Conservation (phyloP, 2,113 vertebrate species). For the Antennarius striatus region DNA sequence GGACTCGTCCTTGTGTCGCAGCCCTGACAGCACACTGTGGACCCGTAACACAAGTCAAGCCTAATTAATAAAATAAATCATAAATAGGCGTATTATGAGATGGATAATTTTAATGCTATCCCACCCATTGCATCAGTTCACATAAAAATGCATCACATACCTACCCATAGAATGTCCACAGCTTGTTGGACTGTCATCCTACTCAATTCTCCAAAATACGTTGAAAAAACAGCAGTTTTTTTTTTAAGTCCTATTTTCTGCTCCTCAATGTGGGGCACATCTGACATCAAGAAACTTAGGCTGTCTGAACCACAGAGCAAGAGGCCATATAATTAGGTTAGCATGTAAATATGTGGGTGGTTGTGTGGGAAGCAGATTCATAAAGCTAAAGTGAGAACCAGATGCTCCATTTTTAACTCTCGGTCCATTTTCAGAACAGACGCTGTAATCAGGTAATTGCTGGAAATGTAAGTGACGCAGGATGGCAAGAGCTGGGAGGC, state of each 20-base stretch:
- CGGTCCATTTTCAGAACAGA: constrained; percentile 66
- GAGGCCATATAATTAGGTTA: constrained; percentile 79
- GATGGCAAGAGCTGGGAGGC: constrained; percentile 34
- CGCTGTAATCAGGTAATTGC: constrained; percentile 77
- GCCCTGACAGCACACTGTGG: constrained; percentile 94
- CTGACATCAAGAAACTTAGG: constrained; percentile 80
- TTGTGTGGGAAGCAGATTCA: constrained; percentile 72
- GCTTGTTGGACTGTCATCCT: constrained; percentile 28
- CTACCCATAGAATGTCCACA: constrained; percentile 60
- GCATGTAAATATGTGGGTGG: constrained; percentile 76
- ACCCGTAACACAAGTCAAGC: constrained; percentile 1
- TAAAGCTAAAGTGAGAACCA: constrained; percentile 73
- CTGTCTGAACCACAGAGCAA: constrained; percentile 76
- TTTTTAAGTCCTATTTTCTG: constrained; percentile 44
- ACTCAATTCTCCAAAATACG: constrained; percentile 20
- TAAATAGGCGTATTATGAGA: background rate
- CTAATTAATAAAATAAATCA: background rate
- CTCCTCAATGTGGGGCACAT: constrained; percentile 40
- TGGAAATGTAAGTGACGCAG: constrained; percentile 70
- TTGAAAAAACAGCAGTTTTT: too few relatives aligned
- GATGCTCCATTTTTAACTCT: constrained; percentile 79
- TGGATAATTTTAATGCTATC: background rate
- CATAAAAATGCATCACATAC: constrained; percentile 12
- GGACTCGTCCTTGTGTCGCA: constrained; percentile 89
- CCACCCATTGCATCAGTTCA: too few relatives aligned